Evolutionary conservation across 2,797 vertebrate species (phyloP).

Genomic region (Parauchenoglanis ngamensis): DNA sequence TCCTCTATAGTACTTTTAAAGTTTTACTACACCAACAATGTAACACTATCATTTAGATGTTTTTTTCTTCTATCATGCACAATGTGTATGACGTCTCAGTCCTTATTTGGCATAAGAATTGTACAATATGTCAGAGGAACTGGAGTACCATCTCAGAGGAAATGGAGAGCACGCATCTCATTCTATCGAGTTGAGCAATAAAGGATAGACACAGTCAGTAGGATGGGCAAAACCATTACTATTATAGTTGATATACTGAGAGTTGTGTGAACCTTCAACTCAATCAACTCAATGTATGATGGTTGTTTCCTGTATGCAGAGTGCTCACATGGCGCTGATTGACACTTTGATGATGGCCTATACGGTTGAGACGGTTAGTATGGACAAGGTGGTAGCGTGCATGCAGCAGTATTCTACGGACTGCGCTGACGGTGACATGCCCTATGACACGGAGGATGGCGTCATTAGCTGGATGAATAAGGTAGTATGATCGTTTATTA

Average conservation of each 20-base stretch:
- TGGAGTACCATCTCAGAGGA: not conserved
- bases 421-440: slow-evolving; percentile 83
- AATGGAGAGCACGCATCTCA: slow-evolving; percentile 46
- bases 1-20: not conserved
- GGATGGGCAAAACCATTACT: not conserved
- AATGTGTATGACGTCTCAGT: no score
- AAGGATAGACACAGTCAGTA: slow-evolving; percentile 53
- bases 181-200: slow-evolving; percentile 49
- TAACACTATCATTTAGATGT: not conserved
- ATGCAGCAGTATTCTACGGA: slow-evolving; percentile 83
- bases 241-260: slow-evolving; percentile 5
- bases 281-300: not conserved
- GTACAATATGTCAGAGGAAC: no score
- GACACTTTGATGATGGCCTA: slow-evolving; percentile 97
- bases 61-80: not conserved
- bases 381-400: slow-evolving; percentile 87
- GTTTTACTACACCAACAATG: not conserved
- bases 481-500: slow-evolving; percentile 68
- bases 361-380: slow-evolving; percentile 88
- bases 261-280: not conserved
- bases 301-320: slow-evolving; percentile 71
- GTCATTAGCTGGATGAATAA: slow-evolving; percentile 96
- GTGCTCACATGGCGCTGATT: slow-evolving; percentile 92
- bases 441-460: slow-evolving; percentile 92
- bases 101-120: not conserved